phyloP scores from a whole-genome alignment of 2,888 invertebrate species.

The Plusia festucae region DNA sequence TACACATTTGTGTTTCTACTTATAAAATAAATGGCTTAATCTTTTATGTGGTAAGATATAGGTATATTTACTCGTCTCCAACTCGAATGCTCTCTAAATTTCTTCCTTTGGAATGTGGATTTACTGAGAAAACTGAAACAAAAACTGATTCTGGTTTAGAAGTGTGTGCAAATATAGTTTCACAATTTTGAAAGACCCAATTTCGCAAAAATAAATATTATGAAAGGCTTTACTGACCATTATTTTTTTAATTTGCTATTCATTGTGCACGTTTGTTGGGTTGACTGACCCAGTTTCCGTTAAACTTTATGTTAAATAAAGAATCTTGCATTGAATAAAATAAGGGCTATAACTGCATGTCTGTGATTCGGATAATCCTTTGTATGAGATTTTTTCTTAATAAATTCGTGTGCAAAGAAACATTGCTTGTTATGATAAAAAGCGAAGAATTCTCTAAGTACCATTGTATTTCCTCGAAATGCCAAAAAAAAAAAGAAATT shows the following conservation, averaged over 20 bases:
- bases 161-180: too few relatives aligned
- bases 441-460: constrained; percentile 31
- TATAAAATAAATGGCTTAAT: constrained; percentile 14
- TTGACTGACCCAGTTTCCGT: too few relatives aligned
- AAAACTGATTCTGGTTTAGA: too few relatives aligned
- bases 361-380: constrained; percentile 8
- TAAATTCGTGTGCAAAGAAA: constrained; percentile 36
- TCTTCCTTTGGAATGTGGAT: too few relatives aligned
- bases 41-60: constrained; percentile 12
- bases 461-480: constrained; percentile 31
- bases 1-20: constrained; percentile 1
- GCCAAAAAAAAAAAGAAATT: constrained; percentile 41
- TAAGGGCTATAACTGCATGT: neutral
- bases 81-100: neutral
- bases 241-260: too few relatives aligned
- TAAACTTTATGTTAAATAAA: too few relatives aligned
- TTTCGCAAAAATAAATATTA: too few relatives aligned
- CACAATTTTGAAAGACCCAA: too few relatives aligned
- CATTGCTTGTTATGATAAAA: constrained; percentile 9
- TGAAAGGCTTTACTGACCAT: too few relatives aligned
- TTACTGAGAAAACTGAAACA: too few relatives aligned
- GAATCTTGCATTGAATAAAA: too few relatives aligned
- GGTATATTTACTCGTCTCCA: neutral
- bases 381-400: constrained; percentile 15
- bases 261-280: too few relatives aligned